Evolutionary conservation across 2,113 vertebrate genomes (phyloP), one percentile per base, ranked within the genome.

Genomic region (Cryptotis parvus): DNA sequence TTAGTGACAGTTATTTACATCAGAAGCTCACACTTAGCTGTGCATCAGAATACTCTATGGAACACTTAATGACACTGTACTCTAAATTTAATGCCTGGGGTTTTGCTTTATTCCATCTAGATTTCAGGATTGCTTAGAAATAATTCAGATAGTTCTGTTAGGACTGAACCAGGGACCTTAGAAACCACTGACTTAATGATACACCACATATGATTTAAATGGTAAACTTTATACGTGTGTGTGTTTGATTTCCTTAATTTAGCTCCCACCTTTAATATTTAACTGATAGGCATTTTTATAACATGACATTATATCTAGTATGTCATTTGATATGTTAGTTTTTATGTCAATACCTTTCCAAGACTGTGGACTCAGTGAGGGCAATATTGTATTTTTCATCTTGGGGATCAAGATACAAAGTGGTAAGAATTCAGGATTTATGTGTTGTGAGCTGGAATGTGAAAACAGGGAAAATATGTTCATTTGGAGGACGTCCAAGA

Each of bases 1-100:
- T 69, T 70, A 78, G 37, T 84, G 29, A 78, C 31, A 43, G 58
- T 83, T 84, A 80, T 73, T 90, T n/a, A 87, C 77, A 33, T 91
- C 12, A 77, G 41, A 81, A 72, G 43, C 70, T 90, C 37, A 26
- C 22, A 66, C 55, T 84, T 77, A 76, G 16, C 20, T 63, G 20
- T 76, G 20, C 29, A 29, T 91, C 37, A 37, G 7, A 81, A 81
- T 20, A 20, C 1, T 4, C 29, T 27, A 12, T 90, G 63, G 12
- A 84, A 88, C 83, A 85, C 61, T 88, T 27, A 76, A 66, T 91
- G 75, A 39, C 26, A 18, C 1, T 52, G 31, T 81, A 45, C 1
- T 68, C 70, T 65, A 9, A 69, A 16, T 77, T 65, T 49, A 6
- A 39, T 39, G 58, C 1, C 20, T 70, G 37, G 27, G 39, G 15